Percentiles rank a stretch among this genome's conserved stretches.
These are phyloP conservation scores for Schizopygopsis malacanthus DNA, from an alignment of 2,797 vertebrate genomes.

Conservation along the genomic window DNA sequence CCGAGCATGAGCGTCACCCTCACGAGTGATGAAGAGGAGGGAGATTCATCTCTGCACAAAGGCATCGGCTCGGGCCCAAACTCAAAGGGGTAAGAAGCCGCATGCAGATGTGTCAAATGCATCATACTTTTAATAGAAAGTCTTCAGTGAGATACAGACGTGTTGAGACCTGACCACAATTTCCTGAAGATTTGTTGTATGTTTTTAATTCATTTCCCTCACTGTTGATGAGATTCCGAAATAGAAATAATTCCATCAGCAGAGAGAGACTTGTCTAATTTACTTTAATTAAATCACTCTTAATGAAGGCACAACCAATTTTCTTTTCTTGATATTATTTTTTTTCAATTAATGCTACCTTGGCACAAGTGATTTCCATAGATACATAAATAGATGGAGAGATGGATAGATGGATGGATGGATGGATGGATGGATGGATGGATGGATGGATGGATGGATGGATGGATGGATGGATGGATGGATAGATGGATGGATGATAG, in stretches of 20 bases:
- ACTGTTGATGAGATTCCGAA: background rate
- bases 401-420: too few relatives aligned
- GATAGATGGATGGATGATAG: too few relatives aligned
- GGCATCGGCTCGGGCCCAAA: slow-evolving; percentile 56
- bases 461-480: too few relatives aligned
- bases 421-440: too few relatives aligned
- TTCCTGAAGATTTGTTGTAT: background rate
- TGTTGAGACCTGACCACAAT: slow-evolving; percentile 16
- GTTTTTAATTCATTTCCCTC: background rate
- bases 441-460: too few relatives aligned
- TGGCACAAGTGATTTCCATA: background rate
- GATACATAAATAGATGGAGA: background rate
- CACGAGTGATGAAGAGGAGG: slow-evolving; percentile 80
- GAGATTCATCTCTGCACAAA: slow-evolving; percentile 56
- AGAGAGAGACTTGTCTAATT: background rate
- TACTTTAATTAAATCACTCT: slow-evolving; percentile 11
- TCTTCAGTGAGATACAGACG: background rate
- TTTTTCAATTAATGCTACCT: background rate
- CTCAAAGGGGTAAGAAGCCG: slow-evolving; percentile 68
- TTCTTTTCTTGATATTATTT: background rate
- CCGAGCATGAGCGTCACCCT: slow-evolving; percentile 73
- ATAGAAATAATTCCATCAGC: slow-evolving; percentile 1
- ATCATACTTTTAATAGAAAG: slow-evolving; percentile 6
- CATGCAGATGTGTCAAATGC: background rate
- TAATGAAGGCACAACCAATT: slow-evolving; percentile 2